phyloP scores from a whole-genome alignment of 1,140 invertebrate species.

The Scaptomyza hsui region DNA sequence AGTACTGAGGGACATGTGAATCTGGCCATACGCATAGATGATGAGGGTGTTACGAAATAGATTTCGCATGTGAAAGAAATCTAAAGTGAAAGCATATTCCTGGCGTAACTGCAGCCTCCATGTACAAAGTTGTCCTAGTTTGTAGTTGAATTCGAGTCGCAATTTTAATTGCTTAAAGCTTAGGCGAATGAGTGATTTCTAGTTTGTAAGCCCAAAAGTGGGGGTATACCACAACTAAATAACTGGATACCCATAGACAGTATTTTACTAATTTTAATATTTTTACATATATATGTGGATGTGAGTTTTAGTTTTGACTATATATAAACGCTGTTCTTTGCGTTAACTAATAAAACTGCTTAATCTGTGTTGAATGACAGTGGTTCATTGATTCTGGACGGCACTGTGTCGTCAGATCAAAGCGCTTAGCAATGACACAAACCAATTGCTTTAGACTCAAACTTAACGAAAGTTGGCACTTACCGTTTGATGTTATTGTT shows the following conservation, averaged over 20 bases:
- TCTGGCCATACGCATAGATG: conserved; percentile 72
- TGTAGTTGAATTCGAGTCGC: conserved; percentile 41
- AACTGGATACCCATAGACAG: conserved; percentile 34
- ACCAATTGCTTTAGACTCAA: not conserved
- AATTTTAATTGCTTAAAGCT: conserved; percentile 46
- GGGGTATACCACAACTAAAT: conserved; percentile 2
- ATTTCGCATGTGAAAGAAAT: not conserved
- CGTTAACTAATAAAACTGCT: conserved; percentile 13
- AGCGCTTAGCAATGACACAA: conserved; percentile 2
- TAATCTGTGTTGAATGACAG: not conserved
- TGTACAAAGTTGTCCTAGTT: conserved; percentile 63
- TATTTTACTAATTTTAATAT: conserved; percentile 66
- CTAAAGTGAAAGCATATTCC: conserved; percentile 28
- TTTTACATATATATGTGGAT: conserved; percentile 16
- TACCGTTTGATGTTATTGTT: not conserved
- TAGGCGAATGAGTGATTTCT: conserved; percentile 72
- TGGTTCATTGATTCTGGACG: not conserved
- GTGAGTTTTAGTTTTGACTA: conserved; percentile 18
- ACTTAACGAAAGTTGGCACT: not conserved
- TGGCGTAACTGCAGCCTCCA: conserved; percentile 65
- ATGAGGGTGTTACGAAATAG: conserved; percentile 45
- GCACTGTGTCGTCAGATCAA: not conserved
- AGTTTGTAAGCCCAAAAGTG: conserved; percentile 46
- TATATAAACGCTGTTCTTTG: conserved; percentile 18
- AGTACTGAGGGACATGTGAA: conserved; percentile 64